Conservation (phyloP, 2,888 invertebrate genomes). For the Galerucella calmariensis region DNA sequence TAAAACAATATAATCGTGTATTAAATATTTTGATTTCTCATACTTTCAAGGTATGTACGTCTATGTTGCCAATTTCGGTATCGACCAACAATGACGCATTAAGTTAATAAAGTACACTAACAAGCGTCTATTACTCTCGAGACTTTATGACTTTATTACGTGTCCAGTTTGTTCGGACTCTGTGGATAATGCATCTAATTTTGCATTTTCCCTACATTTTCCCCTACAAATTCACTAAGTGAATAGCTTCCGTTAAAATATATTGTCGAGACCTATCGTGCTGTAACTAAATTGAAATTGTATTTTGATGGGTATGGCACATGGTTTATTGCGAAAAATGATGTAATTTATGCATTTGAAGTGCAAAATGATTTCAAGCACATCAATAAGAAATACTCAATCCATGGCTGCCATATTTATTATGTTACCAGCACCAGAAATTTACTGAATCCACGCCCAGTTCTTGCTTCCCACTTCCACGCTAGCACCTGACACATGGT, state of each 20-base stretch:
- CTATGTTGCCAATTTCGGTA: neutral
- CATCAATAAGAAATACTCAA: too few species aligned
- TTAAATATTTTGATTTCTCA: neutral
- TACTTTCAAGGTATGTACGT: neutral
- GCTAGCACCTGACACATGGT: too few species aligned
- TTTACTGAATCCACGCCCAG: too few species aligned
- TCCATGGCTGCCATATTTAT: too few species aligned
- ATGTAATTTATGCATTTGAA: too few species aligned
- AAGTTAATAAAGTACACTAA: conserved; percentile 20
- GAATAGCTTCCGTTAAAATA: neutral
- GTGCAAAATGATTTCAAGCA: too few species aligned
- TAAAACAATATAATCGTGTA: too few species aligned
- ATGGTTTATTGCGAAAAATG: neutral
- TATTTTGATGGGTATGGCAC: neutral
- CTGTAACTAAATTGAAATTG: neutral
- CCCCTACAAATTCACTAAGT: neutral
- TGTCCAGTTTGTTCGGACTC: conserved; percentile 15
- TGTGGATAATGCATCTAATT: neutral
- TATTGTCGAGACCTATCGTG: too few species aligned
- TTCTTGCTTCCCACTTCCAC: too few species aligned
- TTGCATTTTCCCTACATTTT: neutral
- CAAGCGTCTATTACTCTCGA: conserved; percentile 14
- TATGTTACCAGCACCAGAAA: too few species aligned
- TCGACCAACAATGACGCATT: conserved; percentile 19
- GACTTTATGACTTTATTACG: conserved; percentile 28